These are phyloP conservation scores for Piprites chloris DNA, from an alignment of 2,113 vertebrate species.

Conservation along the genomic window DNA sequence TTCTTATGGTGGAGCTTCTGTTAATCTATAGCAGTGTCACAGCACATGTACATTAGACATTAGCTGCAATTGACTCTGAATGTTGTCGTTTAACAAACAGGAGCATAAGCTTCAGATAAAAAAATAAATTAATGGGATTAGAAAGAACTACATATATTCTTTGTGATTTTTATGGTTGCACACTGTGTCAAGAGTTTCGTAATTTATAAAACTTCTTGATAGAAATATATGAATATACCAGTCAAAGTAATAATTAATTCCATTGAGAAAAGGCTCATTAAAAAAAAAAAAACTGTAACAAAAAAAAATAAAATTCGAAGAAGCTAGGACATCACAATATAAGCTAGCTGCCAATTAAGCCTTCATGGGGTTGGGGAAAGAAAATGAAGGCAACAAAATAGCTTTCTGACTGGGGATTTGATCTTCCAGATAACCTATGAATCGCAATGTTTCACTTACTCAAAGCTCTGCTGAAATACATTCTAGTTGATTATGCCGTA, in stretches of 20 bases:
- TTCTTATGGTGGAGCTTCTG: neutral
- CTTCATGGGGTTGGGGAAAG: constrained; percentile 54
- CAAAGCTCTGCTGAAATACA: constrained; percentile 12
- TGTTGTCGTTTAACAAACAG: constrained; percentile 31
- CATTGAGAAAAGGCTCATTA: constrained; percentile 61
- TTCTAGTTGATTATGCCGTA: neutral
- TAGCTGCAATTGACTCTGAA: neutral
- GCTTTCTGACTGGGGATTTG: constrained; percentile 52
- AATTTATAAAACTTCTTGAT: constrained; percentile 72
- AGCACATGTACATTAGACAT: neutral
- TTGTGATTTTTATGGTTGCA: constrained; percentile 56
- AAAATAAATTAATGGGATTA: constrained; percentile 31
- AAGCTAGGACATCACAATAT: constrained; percentile 63
- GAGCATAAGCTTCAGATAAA: neutral
- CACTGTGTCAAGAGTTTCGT: constrained; percentile 58
- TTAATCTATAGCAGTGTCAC: neutral
- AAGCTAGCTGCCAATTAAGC: constrained; percentile 71
- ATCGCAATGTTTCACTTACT: constrained; percentile 21
- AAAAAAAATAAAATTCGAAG: constrained; percentile 68
- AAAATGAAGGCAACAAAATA: constrained; percentile 59
- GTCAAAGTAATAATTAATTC: constrained; percentile 79
- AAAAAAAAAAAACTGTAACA: constrained; percentile 50
- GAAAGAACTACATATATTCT: constrained; percentile 16
- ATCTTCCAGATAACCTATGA: constrained; percentile 34
- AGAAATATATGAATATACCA: constrained; percentile 69